Evolutionary conservation across 2,113 vertebrate genomes (phyloP).

Genomic region (Cavia porcellus): DNA sequence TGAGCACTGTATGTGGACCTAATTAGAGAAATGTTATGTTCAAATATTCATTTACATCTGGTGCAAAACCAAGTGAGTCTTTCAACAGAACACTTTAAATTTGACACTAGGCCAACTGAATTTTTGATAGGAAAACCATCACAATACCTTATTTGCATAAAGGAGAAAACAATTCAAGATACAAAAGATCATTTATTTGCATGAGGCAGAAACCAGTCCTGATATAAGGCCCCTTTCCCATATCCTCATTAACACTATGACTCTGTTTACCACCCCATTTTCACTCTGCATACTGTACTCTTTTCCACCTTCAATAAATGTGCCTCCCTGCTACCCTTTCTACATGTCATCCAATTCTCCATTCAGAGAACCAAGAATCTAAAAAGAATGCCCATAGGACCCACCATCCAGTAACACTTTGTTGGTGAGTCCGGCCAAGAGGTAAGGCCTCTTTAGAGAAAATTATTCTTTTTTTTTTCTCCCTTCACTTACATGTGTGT

Average conservation of each 20-base stretch:
- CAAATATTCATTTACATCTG: not conserved
- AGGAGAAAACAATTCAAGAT: not conserved
- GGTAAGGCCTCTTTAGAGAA: not conserved
- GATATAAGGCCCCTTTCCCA: not conserved
- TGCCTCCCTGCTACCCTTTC: not conserved
- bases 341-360: not conserved
- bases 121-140: not conserved
- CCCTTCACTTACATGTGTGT: not conserved
- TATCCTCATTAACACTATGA: not conserved
- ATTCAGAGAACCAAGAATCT: not conserved
- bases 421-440: not conserved
- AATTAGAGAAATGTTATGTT: not conserved
- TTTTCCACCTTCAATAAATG: not conserved
- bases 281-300: not conserved
- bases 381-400: not conserved
- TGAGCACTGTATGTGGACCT: not conserved
- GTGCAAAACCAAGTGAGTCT: not conserved
- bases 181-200: not conserved
- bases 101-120: not conserved
- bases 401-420: not conserved
- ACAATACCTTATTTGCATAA: not conserved
- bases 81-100: not conserved
- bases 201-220: not conserved
- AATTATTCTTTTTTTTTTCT: not conserved
- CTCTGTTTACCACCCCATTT: not conserved